Percentiles rank a stretch among this genome's conserved stretches.
phyloP scores from a whole-genome alignment of 2,888 invertebrate species.

The Omphaloscelis lunosa region DNA sequence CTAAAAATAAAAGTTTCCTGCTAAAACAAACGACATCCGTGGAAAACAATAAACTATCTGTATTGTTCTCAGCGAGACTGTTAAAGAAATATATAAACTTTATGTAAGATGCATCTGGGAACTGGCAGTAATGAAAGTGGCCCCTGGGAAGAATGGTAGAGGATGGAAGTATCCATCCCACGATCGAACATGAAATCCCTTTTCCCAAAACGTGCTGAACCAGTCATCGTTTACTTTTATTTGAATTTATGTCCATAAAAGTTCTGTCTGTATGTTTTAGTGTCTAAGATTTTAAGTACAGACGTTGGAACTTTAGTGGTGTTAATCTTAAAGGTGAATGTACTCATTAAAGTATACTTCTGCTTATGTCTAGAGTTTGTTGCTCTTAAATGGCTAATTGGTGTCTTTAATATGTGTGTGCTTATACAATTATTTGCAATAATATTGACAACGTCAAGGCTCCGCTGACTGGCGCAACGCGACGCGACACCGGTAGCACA shows the following conservation, averaged over 20 bases:
- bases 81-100: conserved; percentile 47
- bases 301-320: not conserved
- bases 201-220: conserved; percentile 60
- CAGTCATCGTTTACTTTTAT: conserved; percentile 55
- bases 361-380: not conserved
- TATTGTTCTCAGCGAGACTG: conserved; percentile 34
- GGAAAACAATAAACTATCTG: conserved; percentile 23
- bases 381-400: not conserved
- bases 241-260: conserved; percentile 45
- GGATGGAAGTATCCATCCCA: conserved; percentile 34
- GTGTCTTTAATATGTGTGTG: no score
- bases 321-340: conserved; percentile 23
- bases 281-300: not conserved
- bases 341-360: not conserved
- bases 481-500: no score
- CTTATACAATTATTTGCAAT: no score
- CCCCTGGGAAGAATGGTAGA: conserved; percentile 39
- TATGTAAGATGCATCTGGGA: conserved; percentile 48
- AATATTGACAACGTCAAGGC: no score
- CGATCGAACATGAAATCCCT: conserved; percentile 64
- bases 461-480: no score
- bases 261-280: conserved; percentile 18
- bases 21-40: conserved; percentile 30
- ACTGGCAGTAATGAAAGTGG: conserved; percentile 49
- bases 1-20: conserved; percentile 2